These are phyloP conservation scores for Chrysemys picta DNA, from an alignment of 2,113 vertebrate genomes.

Conservation along the genomic window DNA sequence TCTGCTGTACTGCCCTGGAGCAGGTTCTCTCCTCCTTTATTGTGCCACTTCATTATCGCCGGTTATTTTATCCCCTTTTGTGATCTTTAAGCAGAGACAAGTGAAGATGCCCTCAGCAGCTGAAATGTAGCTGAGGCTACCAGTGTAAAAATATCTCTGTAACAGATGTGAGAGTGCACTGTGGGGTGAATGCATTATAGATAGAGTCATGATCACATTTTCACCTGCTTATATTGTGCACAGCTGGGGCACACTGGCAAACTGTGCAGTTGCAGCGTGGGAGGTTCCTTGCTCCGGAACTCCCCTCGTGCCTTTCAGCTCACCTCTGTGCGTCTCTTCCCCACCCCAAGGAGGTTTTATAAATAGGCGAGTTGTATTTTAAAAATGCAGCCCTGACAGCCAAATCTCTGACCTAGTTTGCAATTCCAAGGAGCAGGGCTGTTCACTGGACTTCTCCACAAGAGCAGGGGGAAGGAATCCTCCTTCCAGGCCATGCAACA, in stretches of 20 bases:
- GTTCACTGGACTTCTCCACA: rapidly evolving
- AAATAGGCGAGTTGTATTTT: neutral
- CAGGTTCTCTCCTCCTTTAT: rapidly evolving
- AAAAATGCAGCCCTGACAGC: neutral
- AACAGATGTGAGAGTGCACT: neutral
- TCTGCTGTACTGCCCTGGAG: rapidly evolving
- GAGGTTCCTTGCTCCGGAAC: neutral
- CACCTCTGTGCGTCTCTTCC: neutral
- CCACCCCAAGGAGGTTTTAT: neutral
- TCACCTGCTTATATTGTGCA: neutral
- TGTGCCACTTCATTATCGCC: neutral
- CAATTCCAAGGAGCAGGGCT: rapidly evolving
- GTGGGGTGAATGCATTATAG: neutral
- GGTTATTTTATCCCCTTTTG: neutral
- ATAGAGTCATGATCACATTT: neutral
- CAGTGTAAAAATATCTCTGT: neutral
- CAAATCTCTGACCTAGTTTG: rapidly evolving
- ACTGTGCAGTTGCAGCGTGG: neutral
- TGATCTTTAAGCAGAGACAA: neutral
- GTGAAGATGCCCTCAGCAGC: neutral
- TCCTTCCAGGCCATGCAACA: neutral
- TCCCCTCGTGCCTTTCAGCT: neutral
- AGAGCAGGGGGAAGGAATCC: rapidly evolving
- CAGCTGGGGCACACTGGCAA: neutral
- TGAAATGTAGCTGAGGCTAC: neutral